Conservation (phyloP, 2,888 invertebrate genomes). For the Perithous albicinctus region DNA sequence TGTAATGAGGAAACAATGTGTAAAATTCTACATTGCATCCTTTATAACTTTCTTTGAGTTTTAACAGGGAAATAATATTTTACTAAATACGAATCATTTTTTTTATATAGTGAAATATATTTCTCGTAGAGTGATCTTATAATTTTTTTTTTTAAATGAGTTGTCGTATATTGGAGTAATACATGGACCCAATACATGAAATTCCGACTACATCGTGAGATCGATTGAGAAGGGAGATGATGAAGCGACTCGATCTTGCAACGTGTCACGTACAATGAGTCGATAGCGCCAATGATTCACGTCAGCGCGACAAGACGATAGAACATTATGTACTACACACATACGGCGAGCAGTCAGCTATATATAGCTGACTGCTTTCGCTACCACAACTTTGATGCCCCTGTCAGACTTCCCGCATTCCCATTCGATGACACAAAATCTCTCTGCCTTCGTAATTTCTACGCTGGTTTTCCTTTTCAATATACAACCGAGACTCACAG, state of each 20-base stretch:
- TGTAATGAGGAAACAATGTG: no score
- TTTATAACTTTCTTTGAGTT: no score
- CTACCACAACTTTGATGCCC: slow-evolving; percentile 25
- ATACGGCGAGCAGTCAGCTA: background rate
- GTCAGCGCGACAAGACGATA: slow-evolving; percentile 11
- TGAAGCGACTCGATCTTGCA: background rate
- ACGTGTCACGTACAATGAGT: slow-evolving; percentile 31
- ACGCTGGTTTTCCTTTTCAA: background rate
- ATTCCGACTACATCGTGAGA: background rate
- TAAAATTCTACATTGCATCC: no score
- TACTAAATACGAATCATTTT: no score
- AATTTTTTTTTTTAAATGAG: no score
- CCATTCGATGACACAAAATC: slow-evolving; percentile 24
- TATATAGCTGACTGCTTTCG: slow-evolving; percentile 6
- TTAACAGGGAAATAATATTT: no score
- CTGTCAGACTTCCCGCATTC: slow-evolving; percentile 45
- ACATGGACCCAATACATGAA: background rate
- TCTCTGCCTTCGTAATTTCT: background rate
- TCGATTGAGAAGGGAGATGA: slow-evolving; percentile 8
- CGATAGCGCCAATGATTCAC: slow-evolving; percentile 48
- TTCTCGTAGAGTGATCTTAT: no score
- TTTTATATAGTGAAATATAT: no score
- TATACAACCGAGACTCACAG: background rate
- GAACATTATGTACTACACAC: slow-evolving; percentile 12
- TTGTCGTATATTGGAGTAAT: no score